Percentiles rank a stretch among this genome's conserved stretches.
These are phyloP conservation scores for Aphidoletes aphidimyza DNA, from an alignment of 2,888 invertebrate species.

Conservation along the genomic window DNA sequence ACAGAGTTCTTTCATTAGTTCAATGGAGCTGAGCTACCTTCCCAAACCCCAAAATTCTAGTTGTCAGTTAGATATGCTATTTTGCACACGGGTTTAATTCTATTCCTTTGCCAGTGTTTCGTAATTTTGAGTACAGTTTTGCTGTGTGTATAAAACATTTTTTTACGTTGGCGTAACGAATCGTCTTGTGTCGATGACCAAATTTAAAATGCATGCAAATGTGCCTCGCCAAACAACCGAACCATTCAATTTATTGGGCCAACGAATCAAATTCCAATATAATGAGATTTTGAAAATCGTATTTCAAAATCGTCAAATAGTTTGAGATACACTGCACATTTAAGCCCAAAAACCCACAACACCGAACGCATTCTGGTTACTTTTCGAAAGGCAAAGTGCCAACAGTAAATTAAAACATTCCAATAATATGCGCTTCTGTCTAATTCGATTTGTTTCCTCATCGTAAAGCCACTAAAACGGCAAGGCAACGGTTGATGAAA, in stretches of 20 bases:
- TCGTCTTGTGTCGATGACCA: background rate
- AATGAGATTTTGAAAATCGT: no score
- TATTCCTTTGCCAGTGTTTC: background rate
- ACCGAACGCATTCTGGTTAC: no score
- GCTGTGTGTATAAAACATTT: background rate
- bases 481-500: background rate
- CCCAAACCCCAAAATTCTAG: no score
- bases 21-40: no score
- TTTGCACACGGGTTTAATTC: background rate
- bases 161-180: constrained; percentile 11
- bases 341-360: no score
- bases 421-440: background rate
- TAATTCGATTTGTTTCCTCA: constrained; percentile 10
- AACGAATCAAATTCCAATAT: no score
- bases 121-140: background rate
- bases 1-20: no score
- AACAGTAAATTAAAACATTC: constrained; percentile 10
- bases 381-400: background rate
- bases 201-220: background rate
- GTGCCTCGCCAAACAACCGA: no score
- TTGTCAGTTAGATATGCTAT: no score
- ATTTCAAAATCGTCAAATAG: no score
- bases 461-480: background rate
- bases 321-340: no score
- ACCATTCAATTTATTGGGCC: no score